These are phyloP conservation scores for Gobio gobio DNA, from an alignment of 2,113 vertebrate species.

Conservation along the genomic window DNA sequence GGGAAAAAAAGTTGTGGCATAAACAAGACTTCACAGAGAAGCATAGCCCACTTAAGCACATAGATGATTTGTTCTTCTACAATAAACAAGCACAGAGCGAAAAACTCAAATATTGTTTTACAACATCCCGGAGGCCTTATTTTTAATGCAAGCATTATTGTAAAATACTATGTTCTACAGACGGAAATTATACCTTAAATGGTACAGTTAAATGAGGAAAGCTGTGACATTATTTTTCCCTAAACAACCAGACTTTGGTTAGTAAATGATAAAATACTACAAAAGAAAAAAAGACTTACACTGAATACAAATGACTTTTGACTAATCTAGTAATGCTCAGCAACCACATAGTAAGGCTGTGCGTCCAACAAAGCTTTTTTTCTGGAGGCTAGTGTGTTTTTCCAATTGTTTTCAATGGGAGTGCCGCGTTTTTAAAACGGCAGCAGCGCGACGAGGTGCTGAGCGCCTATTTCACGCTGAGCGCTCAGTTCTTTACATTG, in stretches of 20 bases:
- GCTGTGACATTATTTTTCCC: too few species aligned
- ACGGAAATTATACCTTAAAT: neutral
- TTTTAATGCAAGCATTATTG: neutral
- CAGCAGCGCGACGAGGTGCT: too few species aligned
- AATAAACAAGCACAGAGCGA: neutral
- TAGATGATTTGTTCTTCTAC: neutral
- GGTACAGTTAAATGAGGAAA: neutral
- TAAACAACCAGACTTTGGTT: neutral
- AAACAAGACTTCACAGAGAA: neutral
- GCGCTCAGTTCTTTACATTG: too few species aligned
- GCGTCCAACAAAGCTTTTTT: too few species aligned
- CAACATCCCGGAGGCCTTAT: neutral
- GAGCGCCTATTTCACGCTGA: too few species aligned
- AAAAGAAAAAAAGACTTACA: neutral
- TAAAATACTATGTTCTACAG: neutral
- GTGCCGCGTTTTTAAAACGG: too few species aligned
- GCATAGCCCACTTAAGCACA: neutral
- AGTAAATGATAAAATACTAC: neutral
- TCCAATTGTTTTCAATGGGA: too few species aligned
- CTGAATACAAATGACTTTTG: too few species aligned
- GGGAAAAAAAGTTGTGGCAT: neutral
- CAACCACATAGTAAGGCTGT: neutral
- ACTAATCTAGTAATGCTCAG: too few species aligned
- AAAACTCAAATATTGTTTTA: neutral
- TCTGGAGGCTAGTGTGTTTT: too few species aligned